A percentile compares a stretch with the other conserved stretches of the same genome.
phyloP scores from a whole-genome alignment of 2,888 invertebrate species.

The Tachina grossa region DNA sequence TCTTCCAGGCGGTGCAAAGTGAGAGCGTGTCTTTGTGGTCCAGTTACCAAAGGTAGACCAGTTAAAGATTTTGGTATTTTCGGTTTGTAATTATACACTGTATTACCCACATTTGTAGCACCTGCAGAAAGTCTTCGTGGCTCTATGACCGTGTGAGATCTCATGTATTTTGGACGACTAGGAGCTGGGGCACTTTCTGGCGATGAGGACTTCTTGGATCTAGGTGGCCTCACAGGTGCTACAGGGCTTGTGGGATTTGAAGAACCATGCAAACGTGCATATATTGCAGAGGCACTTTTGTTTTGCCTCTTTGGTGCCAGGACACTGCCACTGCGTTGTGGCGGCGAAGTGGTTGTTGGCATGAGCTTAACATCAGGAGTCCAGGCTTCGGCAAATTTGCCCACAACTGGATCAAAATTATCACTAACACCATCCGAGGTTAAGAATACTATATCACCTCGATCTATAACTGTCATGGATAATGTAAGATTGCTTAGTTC shows the following conservation, averaged over 20 bases:
- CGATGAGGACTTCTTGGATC: constrained; percentile 75
- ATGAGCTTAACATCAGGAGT: constrained; percentile 79
- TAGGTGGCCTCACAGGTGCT: constrained; percentile 75
- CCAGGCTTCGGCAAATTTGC: constrained; percentile 89
- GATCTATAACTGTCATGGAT: constrained; percentile 90
- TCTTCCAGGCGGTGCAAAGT: constrained; percentile 90
- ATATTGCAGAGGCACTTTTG: constrained; percentile 81
- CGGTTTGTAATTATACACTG: constrained; percentile 68
- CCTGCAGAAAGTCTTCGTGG: constrained; percentile 77
- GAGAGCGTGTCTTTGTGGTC: constrained; percentile 89
- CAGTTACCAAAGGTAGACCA: constrained; percentile 88
- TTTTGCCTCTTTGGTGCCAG: constrained; percentile 81
- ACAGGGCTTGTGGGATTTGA: constrained; percentile 67
- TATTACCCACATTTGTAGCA: constrained; percentile 52
- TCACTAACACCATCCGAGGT: constrained; percentile 96
- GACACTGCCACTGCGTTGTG: constrained; percentile 69
- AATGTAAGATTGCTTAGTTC: constrained; percentile 94
- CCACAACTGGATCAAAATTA: constrained; percentile 96
- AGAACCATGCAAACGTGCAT: constrained; percentile 78
- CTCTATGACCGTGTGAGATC: constrained; percentile 83
- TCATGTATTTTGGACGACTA: constrained; percentile 82
- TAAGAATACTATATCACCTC: constrained; percentile 92
- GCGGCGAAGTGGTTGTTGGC: constrained; percentile 57
- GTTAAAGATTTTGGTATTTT: constrained; percentile 83
- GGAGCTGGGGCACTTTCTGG: constrained; percentile 76